phyloP scores from a whole-genome alignment of 2,797 vertebrate species.

The Phataginus tricuspis region DNA sequence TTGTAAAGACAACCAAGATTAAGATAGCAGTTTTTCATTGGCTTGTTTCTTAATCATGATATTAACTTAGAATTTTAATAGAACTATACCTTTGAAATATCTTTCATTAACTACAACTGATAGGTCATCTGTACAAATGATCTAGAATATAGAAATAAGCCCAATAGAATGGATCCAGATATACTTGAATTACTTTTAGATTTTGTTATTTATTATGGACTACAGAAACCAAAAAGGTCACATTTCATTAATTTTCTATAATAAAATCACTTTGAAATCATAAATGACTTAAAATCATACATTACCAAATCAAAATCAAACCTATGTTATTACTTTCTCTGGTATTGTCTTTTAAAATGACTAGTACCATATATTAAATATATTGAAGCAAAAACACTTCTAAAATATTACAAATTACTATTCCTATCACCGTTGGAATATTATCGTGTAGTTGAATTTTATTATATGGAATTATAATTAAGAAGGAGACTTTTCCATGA shows the following conservation, averaged over 20 bases:
- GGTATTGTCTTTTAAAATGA: slow-evolving; percentile 27
- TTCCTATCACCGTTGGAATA: not conserved
- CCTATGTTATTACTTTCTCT: not conserved
- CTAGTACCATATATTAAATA: not conserved
- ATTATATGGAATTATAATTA: not conserved
- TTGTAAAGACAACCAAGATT: slow-evolving; percentile 43
- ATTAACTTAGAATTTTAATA: slow-evolving; percentile 48
- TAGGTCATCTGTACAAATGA: not conserved
- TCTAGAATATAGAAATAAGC: not conserved
- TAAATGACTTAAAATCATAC: slow-evolving; percentile 16
- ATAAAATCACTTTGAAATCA: not conserved
- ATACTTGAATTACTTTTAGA: not conserved
- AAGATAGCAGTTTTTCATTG: slow-evolving; percentile 10
- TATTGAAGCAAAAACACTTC: not conserved
- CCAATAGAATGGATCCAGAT: not conserved
- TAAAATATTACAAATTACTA: not conserved
- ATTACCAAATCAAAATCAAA: slow-evolving; percentile 35
- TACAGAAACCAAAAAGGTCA: not conserved
- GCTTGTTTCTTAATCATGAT: slow-evolving; percentile 8
- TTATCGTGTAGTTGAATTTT: not conserved
- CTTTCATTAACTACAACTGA: not conserved
- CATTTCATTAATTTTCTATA: slow-evolving; percentile 3
- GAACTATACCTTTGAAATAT: not conserved
- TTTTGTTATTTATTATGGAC: not conserved
- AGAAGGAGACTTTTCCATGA: not conserved